These are phyloP conservation scores for Corythornis leucogaster DNA, from an alignment of 2,797 vertebrate species.

Conservation along the genomic window DNA sequence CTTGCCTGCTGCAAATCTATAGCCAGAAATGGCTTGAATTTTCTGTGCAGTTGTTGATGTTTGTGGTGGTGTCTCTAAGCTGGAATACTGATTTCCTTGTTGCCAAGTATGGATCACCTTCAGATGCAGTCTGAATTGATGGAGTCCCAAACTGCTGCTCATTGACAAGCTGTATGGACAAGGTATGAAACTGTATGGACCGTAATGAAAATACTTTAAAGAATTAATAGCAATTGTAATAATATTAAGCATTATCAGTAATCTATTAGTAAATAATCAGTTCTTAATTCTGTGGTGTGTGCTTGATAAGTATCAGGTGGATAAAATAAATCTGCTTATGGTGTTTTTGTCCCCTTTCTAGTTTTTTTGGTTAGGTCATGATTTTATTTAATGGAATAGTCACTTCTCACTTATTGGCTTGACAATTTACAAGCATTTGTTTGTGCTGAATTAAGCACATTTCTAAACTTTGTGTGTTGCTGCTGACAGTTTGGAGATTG, in stretches of 20 bases:
- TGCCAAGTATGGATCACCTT: background rate
- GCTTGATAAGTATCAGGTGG: background rate
- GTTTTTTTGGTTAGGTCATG: constrained; percentile 20
- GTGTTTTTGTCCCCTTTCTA: constrained; percentile 1
- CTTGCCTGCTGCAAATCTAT: background rate
- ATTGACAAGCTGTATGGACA: background rate
- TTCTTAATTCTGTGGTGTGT: background rate
- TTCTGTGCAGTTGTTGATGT: background rate
- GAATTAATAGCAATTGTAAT: background rate
- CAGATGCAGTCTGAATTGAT: background rate
- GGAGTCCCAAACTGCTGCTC: background rate
- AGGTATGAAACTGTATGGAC: background rate
- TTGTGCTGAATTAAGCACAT: constrained; percentile 71
- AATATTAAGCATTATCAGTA: background rate
- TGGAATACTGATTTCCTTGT: constrained; percentile 4
- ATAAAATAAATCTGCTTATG: background rate
- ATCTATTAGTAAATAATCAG: background rate
- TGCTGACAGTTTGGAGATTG: constrained; percentile 65
- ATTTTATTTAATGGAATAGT: constrained; percentile 66
- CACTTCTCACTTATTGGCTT: constrained; percentile 45
- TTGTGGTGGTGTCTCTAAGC: background rate
- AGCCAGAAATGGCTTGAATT: background rate
- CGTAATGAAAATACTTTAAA: background rate
- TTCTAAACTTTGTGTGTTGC: constrained; percentile 65
- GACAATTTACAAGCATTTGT: constrained; percentile 66